Evolutionary conservation across 2,113 vertebrate genomes (phyloP), one percentile per base, ranked within the genome.

Genomic region (Maylandia zebra): DNA sequence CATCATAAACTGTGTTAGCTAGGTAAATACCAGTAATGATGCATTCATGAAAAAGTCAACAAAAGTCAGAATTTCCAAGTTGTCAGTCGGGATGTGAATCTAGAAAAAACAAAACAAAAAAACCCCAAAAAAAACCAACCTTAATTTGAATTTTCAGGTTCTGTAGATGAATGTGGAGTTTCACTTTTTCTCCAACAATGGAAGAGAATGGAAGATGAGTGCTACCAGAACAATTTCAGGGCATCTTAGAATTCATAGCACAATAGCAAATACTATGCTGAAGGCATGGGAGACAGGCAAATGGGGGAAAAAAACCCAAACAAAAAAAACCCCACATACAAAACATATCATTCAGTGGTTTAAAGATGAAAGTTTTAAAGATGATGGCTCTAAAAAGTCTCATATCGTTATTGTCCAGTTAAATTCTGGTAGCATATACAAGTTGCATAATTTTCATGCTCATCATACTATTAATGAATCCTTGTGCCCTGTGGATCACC

Each of bases 291-390:
- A 69, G 5, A 41, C 69, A 74, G 22, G n/a, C 13, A 16, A 43
- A 71, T 32, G 2, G 55, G 22, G 13, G 4, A 45, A 14, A 1
- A 1, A 14, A 27, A 27, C 27, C 27, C 5, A 27, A 50, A 38
- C 30, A 4, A 4, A 17, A 34, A 9, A 0, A 34, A 30, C 8
- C 0, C 0, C 1, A 7, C 7, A 13, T 11, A 13, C 22, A 32
- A 30, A 30, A 56, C n/a, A 41, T 8, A 8, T 14, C 7, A 24
- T 24, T 43, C 38, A 22, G 38, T 43, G 2, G 2, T 27, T 74
- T 27, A 24, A 69, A 41, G 19, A 38, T 36, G 1, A 38, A 66
- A 10, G 11, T 38, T 57, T 57, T 27, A 30, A 27, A 57, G 64
- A 12, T 22, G 6, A 69, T 11, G 2, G 32, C 64, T 69, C 11